These are phyloP conservation scores for Epirrhoe alternata DNA, from an alignment of 2,888 invertebrate species.

Conservation along the genomic window DNA sequence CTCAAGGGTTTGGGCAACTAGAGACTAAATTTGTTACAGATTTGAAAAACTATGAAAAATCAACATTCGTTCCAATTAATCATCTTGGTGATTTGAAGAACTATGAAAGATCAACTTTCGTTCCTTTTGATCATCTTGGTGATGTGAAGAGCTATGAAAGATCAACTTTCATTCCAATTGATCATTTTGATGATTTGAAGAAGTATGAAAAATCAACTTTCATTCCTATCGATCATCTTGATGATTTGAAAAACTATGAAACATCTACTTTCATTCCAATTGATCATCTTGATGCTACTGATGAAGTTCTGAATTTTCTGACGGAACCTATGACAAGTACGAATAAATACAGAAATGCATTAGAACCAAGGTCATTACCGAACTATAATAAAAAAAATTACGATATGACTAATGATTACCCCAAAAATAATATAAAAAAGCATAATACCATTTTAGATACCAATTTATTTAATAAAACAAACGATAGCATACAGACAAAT, in stretches of 20 bases:
- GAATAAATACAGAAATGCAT: constrained; percentile 15
- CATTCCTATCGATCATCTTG: not conserved
- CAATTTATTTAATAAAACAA: too few species aligned
- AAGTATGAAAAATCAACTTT: not conserved
- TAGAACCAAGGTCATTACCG: not conserved
- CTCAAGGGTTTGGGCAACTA: not conserved
- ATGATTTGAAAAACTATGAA: not conserved
- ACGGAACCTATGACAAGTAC: constrained; percentile 12
- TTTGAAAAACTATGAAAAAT: too few species aligned
- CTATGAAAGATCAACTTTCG: not conserved
- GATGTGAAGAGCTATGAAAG: not conserved
- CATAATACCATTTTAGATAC: too few species aligned
- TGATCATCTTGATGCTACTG: constrained; percentile 5
- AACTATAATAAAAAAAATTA: too few species aligned
- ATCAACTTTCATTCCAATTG: not conserved
- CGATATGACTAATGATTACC: too few species aligned
- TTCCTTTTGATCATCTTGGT: constrained; percentile 1
- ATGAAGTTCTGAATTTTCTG: not conserved
- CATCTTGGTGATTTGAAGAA: not conserved
- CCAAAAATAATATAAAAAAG: too few species aligned
- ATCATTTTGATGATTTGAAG: not conserved
- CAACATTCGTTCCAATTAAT: too few species aligned
- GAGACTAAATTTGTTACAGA: not conserved
- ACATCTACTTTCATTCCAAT: not conserved
- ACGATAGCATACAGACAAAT: too few species aligned